phyloP scores from a whole-genome alignment of 2,888 invertebrate genomes.

The Lasiommata megera region DNA sequence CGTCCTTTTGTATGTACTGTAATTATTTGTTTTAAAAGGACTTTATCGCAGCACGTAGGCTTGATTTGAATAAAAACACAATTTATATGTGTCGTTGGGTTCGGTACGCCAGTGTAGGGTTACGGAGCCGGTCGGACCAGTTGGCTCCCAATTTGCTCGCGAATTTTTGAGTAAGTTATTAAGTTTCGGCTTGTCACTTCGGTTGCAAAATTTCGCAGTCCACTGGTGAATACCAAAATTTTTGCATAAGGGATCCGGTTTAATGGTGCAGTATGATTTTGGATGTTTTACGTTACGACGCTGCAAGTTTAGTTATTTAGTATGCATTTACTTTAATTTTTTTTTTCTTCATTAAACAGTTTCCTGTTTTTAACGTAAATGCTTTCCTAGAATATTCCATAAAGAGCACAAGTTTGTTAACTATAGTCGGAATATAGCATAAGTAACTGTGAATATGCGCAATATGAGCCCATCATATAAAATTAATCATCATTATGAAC shows the following conservation, averaged over 20 bases:
- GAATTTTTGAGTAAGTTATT: slow-evolving; percentile 81
- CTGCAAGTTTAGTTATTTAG: neutral
- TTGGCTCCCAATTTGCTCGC: slow-evolving; percentile 77
- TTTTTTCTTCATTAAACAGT: too few relatives aligned
- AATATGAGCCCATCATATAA: too few relatives aligned
- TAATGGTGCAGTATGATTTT: slow-evolving; percentile 9
- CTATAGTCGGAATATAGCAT: too few relatives aligned
- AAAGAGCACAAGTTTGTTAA: too few relatives aligned
- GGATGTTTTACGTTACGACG: neutral
- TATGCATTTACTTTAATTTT: too few relatives aligned
- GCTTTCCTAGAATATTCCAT: too few relatives aligned
- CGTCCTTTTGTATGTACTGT: slow-evolving; percentile 42
- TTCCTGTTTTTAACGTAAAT: too few relatives aligned
- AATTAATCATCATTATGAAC: too few relatives aligned
- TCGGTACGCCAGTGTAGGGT: slow-evolving; percentile 72
- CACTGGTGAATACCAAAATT: slow-evolving; percentile 46
- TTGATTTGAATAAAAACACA: slow-evolving; percentile 80
- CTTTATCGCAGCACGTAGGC: slow-evolving; percentile 75
- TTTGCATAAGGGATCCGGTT: slow-evolving; percentile 31
- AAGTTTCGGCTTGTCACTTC: slow-evolving; percentile 79
- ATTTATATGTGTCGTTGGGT: slow-evolving; percentile 78
- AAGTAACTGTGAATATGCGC: too few relatives aligned
- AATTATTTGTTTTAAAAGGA: slow-evolving; percentile 76
- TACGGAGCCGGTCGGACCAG: slow-evolving; percentile 71
- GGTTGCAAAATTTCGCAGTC: slow-evolving; percentile 76